phyloP scores from a whole-genome alignment of 2,797 vertebrate genomes.

The Siniperca obscura region DNA sequence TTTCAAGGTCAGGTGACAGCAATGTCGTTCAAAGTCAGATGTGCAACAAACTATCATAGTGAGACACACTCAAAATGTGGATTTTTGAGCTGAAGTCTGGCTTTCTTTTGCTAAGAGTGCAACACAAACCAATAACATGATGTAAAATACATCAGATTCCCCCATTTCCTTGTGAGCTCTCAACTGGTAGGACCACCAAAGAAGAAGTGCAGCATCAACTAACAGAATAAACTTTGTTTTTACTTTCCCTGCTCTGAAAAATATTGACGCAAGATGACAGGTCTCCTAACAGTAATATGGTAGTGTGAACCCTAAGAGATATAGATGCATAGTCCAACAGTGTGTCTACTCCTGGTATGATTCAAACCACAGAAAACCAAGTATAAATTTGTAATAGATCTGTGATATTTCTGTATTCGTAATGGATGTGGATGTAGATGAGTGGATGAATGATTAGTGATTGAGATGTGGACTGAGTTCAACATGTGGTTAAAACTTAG shows the following conservation, averaged over 20 bases:
- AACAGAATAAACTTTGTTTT: conserved; percentile 51
- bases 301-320: conserved; percentile 4
- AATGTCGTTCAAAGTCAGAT: background rate
- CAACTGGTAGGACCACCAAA: conserved; percentile 55
- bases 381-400: conserved; percentile 37
- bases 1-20: conserved; percentile 10
- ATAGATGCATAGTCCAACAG: conserved; percentile 7
- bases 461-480: conserved; percentile 27
- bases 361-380: conserved; percentile 41
- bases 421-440: too few species aligned
- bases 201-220: conserved; percentile 52
- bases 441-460: conserved; percentile 19
- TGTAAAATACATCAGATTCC: conserved; percentile 43
- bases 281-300: conserved; percentile 10
- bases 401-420: conserved; percentile 44
- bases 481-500: conserved; percentile 26
- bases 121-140: conserved; percentile 39
- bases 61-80: background rate
- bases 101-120: conserved; percentile 41
- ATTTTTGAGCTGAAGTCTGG: conserved; percentile 20
- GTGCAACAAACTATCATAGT: background rate
- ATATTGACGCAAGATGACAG: conserved; percentile 29
- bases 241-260: conserved; percentile 31
- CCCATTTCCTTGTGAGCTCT: conserved; percentile 18
- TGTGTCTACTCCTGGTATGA: conserved; percentile 19